Base-by-base conservation (phyloP, 2,888 invertebrate genomes). In the Andrena trimmerana region DNA sequence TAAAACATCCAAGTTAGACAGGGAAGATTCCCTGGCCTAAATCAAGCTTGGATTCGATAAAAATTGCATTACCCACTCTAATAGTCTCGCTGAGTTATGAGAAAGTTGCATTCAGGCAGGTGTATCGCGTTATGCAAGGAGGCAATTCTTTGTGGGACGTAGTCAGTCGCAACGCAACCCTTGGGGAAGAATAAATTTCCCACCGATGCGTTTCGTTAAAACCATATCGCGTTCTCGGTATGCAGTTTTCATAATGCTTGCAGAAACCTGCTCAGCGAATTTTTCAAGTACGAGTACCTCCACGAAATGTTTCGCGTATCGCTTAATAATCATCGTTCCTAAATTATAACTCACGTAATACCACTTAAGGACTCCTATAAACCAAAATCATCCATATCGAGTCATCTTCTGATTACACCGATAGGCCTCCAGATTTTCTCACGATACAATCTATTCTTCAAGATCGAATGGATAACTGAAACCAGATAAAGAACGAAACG, bases 171-270 rank as follows among this genome's bases (percentile, higher is more conserved):
- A 20, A 36, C n/a, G 20, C 16, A 10, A 52, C 16, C 16, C 54
- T 63, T 33, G 42, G 31, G 10, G n/a, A 42, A 10, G n/a, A 42
- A 73, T 13, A 52, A 52, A 20, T 67, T n/a, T 60, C 10, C 31
- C 8, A 1, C 5, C 6, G 10, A 6, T 27, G 3, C 20, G 4
- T n/a, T 59, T 24, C 10, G 42, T n/a, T 29, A 36, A 6, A 50
- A 10, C 50, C n/a, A n/a, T 24, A 6, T 5, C 42, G 33, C 3
- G 33, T 20, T 68, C 31, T 8, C 29, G 29, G 36, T 16, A 10
- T 31, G 20, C n/a, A 33, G 8, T 63, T 63, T 48, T 10, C n/a
- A 13, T 13, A 7, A 48, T 59, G 16, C 1, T 57, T 2, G 5
- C 16, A 60, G n/a, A 62, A 48, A 63, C 16, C 31, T 48, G 8